Conservation (phyloP, 2,113 vertebrate genomes). For the Terrapene triunguis region DNA sequence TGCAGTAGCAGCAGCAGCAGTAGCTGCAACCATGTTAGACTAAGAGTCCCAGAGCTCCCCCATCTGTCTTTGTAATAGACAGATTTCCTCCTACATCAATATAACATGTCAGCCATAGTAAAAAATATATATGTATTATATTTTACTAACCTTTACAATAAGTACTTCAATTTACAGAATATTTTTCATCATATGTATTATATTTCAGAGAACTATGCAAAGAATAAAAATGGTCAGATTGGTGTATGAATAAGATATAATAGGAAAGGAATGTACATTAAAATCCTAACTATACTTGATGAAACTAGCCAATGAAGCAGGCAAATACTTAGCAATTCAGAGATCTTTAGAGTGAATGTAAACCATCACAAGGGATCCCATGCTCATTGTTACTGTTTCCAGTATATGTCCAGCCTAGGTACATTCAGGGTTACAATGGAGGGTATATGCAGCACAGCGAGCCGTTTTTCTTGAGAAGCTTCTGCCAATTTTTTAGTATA, state of each 20-base stretch:
- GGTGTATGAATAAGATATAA: not conserved
- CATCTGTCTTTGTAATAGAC: conserved; percentile 81
- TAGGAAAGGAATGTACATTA: not conserved
- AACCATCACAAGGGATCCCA: not conserved
- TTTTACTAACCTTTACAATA: conserved; percentile 53
- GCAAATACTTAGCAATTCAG: conserved; percentile 8
- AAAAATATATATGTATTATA: conserved; percentile 33
- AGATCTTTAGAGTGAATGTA: conserved; percentile 18
- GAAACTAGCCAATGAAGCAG: conserved; percentile 19
- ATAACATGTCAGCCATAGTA: conserved; percentile 52
- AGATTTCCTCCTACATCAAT: conserved; percentile 72
- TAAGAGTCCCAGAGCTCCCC: conserved; percentile 85
- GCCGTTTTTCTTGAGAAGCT: conserved; percentile 17
- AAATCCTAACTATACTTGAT: not conserved
- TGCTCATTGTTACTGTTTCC: not conserved
- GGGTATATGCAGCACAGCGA: conserved; percentile 2
- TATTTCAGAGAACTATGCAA: conserved; percentile 28
- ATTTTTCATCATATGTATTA: conserved; percentile 3
- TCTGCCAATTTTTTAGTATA: not conserved
- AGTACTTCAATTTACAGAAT: conserved; percentile 35
- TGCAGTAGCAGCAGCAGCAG: conserved; percentile 31
- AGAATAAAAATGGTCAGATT: conserved; percentile 23
- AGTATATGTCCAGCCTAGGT: not conserved
- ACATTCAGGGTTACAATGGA: not conserved
- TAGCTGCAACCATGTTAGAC: conserved; percentile 48